phyloP scores from a whole-genome alignment of 2,113 vertebrate species.

The Pseudopodoces humilis region DNA sequence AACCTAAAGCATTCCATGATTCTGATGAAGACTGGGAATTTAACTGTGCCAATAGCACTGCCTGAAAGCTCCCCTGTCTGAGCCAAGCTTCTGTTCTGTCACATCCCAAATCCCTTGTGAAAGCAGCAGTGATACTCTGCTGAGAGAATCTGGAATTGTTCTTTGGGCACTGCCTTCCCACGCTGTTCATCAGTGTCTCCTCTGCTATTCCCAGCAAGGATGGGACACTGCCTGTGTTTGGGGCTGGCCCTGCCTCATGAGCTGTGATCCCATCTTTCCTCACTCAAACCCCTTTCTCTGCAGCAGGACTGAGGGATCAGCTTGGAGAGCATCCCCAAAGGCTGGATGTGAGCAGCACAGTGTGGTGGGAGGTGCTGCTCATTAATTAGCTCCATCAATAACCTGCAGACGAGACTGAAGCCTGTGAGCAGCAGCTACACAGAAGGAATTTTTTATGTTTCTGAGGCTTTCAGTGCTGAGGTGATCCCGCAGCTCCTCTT shows the following conservation, averaged over 20 bases:
- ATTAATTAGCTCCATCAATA: background rate
- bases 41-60: background rate
- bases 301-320: background rate
- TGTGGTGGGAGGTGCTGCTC: background rate
- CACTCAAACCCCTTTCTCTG: background rate
- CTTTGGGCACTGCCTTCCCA: fast-evolving
- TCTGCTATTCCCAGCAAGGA: background rate
- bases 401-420: background rate
- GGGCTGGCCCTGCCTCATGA: background rate
- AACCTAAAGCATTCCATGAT: background rate
- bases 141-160: fast-evolving
- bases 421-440: background rate
- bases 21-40: background rate
- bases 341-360: background rate
- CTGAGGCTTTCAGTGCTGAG: background rate
- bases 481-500: background rate
- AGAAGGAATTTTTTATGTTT: background rate
- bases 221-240: background rate
- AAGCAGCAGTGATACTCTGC: background rate
- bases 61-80: background rate
- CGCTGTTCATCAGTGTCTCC: fast-evolving
- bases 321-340: background rate
- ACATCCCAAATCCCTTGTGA: background rate
- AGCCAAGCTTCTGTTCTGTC: background rate
- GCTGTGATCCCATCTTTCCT: fast-evolving